Evolutionary conservation across 2,888 invertebrate species (phyloP).

Genomic region (Seira sanloemensis): DNA sequence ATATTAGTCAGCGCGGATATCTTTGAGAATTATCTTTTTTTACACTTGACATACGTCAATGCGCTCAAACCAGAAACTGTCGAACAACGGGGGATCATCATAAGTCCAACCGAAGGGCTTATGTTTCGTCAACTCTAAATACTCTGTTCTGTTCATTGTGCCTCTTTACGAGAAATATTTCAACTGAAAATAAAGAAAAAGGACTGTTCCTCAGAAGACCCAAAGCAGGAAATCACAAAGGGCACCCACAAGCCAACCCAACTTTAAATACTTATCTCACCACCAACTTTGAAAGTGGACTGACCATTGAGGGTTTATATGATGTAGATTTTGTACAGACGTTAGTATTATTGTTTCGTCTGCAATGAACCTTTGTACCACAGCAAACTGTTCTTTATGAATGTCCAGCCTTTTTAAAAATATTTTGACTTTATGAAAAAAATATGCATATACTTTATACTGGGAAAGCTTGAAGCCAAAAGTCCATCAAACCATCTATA

Average conservation of each 20-base stretch:
- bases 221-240: neutral
- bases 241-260: neutral
- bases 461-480: no score
- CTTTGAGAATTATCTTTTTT: no score
- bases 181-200: neutral
- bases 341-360: no score
- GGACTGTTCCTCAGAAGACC: neutral
- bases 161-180: no score
- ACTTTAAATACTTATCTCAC: neutral
- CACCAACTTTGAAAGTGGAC: neutral
- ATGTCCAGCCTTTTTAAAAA: no score
- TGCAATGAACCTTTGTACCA: no score
- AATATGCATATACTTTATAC: no score
- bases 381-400: no score
- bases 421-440: no score
- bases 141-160: neutral
- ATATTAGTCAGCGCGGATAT: no score
- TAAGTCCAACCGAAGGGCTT: slow-evolving; percentile 10
- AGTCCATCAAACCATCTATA: no score
- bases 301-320: neutral
- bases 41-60: no score
- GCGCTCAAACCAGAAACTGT: neutral
- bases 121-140: neutral
- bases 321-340: neutral
- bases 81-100: neutral